phyloP scores from a whole-genome alignment of 2,888 invertebrate species.

The Nowickia ferox region DNA sequence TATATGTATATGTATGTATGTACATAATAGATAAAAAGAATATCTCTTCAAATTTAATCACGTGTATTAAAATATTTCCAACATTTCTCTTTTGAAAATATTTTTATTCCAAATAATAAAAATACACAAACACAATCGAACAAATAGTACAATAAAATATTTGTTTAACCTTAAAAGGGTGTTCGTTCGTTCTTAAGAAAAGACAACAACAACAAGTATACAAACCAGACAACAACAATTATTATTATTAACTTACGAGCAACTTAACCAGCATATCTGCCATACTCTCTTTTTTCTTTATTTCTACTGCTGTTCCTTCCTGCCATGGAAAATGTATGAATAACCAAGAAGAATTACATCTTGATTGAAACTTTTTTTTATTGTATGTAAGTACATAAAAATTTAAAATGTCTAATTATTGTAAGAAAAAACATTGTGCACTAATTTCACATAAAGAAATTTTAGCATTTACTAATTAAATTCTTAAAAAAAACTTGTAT shows the following conservation, averaged over 20 bases:
- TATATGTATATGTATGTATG: too few relatives aligned
- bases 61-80: slow-evolving; percentile 41
- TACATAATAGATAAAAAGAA: too few relatives aligned
- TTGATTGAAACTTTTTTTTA: neutral
- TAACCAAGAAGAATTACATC: slow-evolving; percentile 15
- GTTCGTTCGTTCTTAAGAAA: slow-evolving; percentile 47
- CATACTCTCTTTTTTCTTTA: neutral
- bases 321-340: slow-evolving; percentile 31
- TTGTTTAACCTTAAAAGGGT: slow-evolving; percentile 46
- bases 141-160: neutral
- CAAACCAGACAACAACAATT: slow-evolving; percentile 30
- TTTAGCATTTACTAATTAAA: neutral
- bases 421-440: neutral
- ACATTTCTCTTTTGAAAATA: slow-evolving; percentile 41
- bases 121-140: slow-evolving; percentile 7
- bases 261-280: slow-evolving; percentile 26
- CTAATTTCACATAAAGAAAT: slow-evolving; percentile 6
- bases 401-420: neutral
- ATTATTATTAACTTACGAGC: slow-evolving; percentile 21
- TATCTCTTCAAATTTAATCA: slow-evolving; percentile 28
- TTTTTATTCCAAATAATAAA: slow-evolving; percentile 48
- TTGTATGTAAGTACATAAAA: slow-evolving; percentile 1
- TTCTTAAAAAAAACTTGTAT: slow-evolving; percentile 12
- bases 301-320: neutral
- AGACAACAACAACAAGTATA: slow-evolving; percentile 23